Evolutionary conservation across 2,888 invertebrate genomes (phyloP), one percentile per base, ranked within the genome.

Genomic region (Elegia similella): DNA sequence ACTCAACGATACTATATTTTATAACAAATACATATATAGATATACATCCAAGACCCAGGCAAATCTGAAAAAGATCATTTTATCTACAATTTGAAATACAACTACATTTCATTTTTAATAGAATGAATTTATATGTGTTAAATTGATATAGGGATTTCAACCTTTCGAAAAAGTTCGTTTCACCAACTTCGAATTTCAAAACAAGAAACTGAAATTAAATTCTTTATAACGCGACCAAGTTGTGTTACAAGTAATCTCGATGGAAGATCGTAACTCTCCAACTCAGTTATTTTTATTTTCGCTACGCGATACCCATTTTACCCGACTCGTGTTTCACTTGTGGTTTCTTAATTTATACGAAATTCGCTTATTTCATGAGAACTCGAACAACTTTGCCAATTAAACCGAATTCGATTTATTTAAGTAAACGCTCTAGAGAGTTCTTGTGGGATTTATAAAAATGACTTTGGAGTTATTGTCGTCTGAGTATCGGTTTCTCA

Each of bases 321-420:
- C 63, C 66, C 59, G 56, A 67, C 68, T 69, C 68, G 65, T 63
- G 65, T 65, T 62, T 65, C 61, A 59, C 59, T 63, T 63, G 70
- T 64, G 66, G 66, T 64, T 64, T 73, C 69, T 72, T 79, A 80
- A 81, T 82, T 83, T 80, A 75, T 70, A 60, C 65, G 62, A 62
- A 65, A 61, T 75, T 75, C 77, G 74, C 74, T 73, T 79, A 81
- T 80, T 81, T 73, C 66, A 66, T 65, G 63, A 67, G 68, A 80
- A 73, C 78, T 78, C 68, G 70, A 70, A 69, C 62, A 84, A 86
- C 85, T 84, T 85, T 83, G 70, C 77, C 80, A 84, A 84, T 84
- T 84, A 85, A 81, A 82, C 69, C 66, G 68, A 71, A 78, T 80
- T 81, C 78, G 79, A 80, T 80, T 84, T 79, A 76, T 82, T 78